Evolutionary conservation across 2,888 invertebrate genomes (phyloP).

Genomic region (Ophion ellenae): DNA sequence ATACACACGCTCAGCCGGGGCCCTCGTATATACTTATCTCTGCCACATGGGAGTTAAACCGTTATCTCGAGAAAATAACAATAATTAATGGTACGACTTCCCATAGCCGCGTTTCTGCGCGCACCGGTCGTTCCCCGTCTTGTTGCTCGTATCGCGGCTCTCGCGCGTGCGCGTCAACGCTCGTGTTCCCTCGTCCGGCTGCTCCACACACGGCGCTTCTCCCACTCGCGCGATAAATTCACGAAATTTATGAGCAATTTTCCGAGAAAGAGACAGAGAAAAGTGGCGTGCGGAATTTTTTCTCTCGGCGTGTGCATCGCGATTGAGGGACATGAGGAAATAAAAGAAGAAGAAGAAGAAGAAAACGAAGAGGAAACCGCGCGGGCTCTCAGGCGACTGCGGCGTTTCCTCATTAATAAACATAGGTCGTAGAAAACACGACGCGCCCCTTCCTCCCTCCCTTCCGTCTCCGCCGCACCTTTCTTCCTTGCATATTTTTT

Average conservation of each 20-base stretch:
- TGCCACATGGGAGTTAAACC: conserved; percentile 35
- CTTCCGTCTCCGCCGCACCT: neutral
- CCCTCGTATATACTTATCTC: conserved; percentile 29
- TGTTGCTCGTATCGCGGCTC: neutral
- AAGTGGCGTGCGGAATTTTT: conserved; percentile 28
- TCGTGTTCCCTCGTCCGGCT: conserved; percentile 1
- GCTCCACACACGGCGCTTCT: neutral
- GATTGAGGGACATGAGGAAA: neutral
- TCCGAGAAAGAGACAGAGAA: conserved; percentile 26
- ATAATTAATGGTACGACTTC: conserved; percentile 41
- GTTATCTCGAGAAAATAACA: conserved; percentile 42
- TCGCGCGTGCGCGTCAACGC: conserved; percentile 15
- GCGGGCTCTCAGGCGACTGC: conserved; percentile 22
- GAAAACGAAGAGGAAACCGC: neutral
- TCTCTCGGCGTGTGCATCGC: neutral
- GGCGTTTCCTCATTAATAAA: conserved; percentile 59
- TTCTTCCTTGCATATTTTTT: neutral
- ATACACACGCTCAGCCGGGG: conserved; percentile 9
- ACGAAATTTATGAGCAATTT: conserved; percentile 48
- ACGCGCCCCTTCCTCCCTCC: conserved; percentile 4
- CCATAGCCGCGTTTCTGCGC: conserved; percentile 20
- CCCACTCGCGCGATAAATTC: conserved; percentile 24
- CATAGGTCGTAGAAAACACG: conserved; percentile 40
- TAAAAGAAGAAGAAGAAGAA: neutral
- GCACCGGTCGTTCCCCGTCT: conserved; percentile 3